Percentiles rank a stretch among this genome's conserved stretches.
Evolutionary conservation across 1,140 invertebrate species (phyloP).

Genomic region (Zaprionus tsacasi): DNA sequence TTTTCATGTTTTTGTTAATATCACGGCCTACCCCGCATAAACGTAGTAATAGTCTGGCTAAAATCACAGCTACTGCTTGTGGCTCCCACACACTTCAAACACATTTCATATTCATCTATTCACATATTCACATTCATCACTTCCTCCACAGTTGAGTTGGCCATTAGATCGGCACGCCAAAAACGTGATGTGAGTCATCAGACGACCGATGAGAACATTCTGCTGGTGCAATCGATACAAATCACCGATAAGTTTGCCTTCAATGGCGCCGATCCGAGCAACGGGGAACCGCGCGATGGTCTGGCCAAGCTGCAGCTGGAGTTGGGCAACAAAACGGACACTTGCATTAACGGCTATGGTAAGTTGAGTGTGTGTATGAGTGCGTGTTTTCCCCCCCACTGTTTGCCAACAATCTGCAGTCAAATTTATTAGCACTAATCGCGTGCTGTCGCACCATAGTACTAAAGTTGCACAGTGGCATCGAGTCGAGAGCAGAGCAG

Average conservation of each 20-base stretch:
- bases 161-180: constrained; percentile 73
- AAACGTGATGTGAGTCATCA: constrained; percentile 83
- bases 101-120: background rate
- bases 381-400: too few species aligned
- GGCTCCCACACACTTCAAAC: constrained; percentile 1
- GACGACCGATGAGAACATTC: constrained; percentile 90
- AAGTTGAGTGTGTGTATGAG: constrained; percentile 43
- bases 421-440: constrained; percentile 76
- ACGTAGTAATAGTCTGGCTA: background rate
- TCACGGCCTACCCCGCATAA: too few species aligned
- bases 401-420: constrained; percentile 31
- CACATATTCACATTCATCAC: constrained; percentile 26
- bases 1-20: too few species aligned
- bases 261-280: constrained; percentile 85
- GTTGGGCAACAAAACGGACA: constrained; percentile 76
- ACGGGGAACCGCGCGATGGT: constrained; percentile 55
- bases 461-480: constrained; percentile 11
- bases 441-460: constrained; percentile 67
- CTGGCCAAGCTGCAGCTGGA: constrained; percentile 76
- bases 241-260: constrained; percentile 97
- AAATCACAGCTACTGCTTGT: background rate
- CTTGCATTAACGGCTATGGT: constrained; percentile 83
- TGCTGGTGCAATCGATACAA: constrained; percentile 95
- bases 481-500: background rate
- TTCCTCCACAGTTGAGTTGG: constrained; percentile 72